Percentiles rank a stretch among this genome's conserved stretches.
Evolutionary conservation across 2,888 invertebrate genomes (phyloP).

Genomic region (Cecidostiba fungosa): DNA sequence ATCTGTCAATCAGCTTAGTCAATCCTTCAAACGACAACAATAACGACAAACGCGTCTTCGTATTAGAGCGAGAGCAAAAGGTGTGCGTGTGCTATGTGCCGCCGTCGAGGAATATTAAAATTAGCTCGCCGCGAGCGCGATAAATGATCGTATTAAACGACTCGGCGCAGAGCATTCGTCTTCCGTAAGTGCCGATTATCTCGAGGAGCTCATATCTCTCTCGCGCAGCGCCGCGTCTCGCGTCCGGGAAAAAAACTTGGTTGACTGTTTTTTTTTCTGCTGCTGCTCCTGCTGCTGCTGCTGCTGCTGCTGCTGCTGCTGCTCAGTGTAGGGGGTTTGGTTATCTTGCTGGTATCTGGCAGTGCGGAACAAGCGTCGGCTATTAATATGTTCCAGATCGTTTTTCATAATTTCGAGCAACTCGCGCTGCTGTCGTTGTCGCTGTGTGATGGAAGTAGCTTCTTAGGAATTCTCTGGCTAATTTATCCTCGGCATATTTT

Average conservation of each 20-base stretch:
- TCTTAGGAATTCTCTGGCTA: neutral
- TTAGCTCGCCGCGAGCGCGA: slow-evolving; percentile 58
- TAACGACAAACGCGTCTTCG: too few species aligned
- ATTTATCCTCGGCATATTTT: too few species aligned
- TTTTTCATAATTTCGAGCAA: slow-evolving; percentile 37
- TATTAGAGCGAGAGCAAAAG: too few species aligned
- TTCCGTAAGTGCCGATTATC: slow-evolving; percentile 69
- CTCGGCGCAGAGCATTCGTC: slow-evolving; percentile 66
- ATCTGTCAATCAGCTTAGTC: too few species aligned
- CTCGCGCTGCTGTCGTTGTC: neutral
- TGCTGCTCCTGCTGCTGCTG: slow-evolving; percentile 41
- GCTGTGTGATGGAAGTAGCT: neutral
- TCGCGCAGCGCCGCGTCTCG: slow-evolving; percentile 54
- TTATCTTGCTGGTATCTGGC: slow-evolving; percentile 43
- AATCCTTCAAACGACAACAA: too few species aligned
- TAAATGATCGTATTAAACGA: slow-evolving; percentile 66
- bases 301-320: slow-evolving; percentile 37
- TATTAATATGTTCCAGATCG: slow-evolving; percentile 34
- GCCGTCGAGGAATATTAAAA: slow-evolving; percentile 52
- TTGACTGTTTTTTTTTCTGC: too few species aligned
- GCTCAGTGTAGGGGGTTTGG: slow-evolving; percentile 37
- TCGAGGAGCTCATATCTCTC: slow-evolving; percentile 65
- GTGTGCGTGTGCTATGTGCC: too few species aligned
- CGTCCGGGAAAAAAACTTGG: slow-evolving; percentile 42
- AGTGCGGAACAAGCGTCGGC: neutral